Percentiles rank a stretch among this genome's conserved stretches.
Conservation (phyloP, 1,140 invertebrate species). For the Drosophila bocki region DNA sequence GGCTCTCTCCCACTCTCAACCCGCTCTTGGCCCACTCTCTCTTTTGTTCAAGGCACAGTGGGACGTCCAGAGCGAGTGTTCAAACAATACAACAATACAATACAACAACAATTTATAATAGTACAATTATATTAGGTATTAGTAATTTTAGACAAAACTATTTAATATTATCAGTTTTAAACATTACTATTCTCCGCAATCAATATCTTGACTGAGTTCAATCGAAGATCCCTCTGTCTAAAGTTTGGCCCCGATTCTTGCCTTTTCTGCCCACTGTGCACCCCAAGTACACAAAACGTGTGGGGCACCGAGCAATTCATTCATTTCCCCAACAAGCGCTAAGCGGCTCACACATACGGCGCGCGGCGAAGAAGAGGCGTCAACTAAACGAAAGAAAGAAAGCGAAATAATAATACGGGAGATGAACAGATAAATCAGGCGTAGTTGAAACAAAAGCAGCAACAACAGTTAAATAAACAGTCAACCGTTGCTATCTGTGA, state of each 20-base stretch:
- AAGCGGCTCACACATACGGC: slow-evolving; percentile 53
- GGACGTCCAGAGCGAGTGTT: neutral
- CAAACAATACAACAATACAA: neutral
- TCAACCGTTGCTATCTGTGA: slow-evolving; percentile 69
- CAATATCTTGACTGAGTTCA: neutral
- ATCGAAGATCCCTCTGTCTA: neutral
- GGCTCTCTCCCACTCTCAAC: slow-evolving; percentile 22
- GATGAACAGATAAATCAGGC: slow-evolving; percentile 66
- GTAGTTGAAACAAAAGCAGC: slow-evolving; percentile 25
- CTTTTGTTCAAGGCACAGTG: slow-evolving; percentile 16
- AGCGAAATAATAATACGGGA: slow-evolving; percentile 50
- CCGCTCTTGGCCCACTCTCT: slow-evolving; percentile 14
- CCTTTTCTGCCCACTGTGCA: slow-evolving; percentile 1
- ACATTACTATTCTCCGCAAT: neutral
- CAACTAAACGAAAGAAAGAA: slow-evolving; percentile 30
- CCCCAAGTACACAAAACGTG: slow-evolving; percentile 69
- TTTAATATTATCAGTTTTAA: neutral
- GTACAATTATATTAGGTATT: no score
- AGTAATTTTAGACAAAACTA: no score
- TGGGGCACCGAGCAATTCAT: slow-evolving; percentile 54
- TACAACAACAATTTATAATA: no score
- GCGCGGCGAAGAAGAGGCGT: slow-evolving; percentile 18
- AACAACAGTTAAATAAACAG: slow-evolving; percentile 28
- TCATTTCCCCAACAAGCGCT: slow-evolving; percentile 70
- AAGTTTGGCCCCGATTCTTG: accelerated